A percentile compares a stretch with the other conserved stretches of the same genome.
phyloP scores from a whole-genome alignment of 2,113 vertebrate genomes.

The Sander vitreus region DNA sequence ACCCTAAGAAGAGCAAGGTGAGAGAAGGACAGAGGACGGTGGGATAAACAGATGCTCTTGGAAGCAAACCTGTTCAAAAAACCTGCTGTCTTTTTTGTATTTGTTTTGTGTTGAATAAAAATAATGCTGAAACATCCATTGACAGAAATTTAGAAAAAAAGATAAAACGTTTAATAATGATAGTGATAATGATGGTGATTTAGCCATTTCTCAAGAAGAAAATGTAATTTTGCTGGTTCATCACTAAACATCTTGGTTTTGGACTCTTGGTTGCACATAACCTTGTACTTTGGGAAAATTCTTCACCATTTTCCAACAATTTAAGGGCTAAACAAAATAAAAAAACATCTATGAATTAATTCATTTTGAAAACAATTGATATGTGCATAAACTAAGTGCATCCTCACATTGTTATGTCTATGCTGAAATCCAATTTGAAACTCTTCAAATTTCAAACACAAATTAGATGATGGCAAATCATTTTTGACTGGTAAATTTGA shows the following conservation, averaged over 20 bases:
- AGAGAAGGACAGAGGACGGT: constrained; percentile 22
- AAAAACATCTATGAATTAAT: background rate
- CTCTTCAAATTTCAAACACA: background rate
- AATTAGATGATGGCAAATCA: background rate
- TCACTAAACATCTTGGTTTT: background rate
- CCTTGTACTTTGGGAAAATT: background rate
- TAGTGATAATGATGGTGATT: background rate
- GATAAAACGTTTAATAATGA: background rate
- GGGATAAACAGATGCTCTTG: constrained; percentile 4
- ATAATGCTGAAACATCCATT: background rate
- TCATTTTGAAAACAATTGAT: background rate
- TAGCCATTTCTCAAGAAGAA: background rate
- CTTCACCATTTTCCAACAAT: background rate
- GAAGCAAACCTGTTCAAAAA: background rate
- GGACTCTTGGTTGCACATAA: background rate
- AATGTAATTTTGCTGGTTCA: background rate
- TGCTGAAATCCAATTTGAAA: background rate
- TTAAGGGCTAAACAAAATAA: background rate
- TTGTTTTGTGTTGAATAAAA: background rate
- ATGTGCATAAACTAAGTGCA: background rate
- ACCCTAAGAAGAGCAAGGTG: constrained; percentile 45
- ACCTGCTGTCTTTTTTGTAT: background rate
- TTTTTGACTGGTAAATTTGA: background rate
- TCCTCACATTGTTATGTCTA: background rate
- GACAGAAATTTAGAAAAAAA: background rate